These are phyloP conservation scores for Drosophila varians DNA, from an alignment of 1,140 invertebrate species.

Conservation along the genomic window DNA sequence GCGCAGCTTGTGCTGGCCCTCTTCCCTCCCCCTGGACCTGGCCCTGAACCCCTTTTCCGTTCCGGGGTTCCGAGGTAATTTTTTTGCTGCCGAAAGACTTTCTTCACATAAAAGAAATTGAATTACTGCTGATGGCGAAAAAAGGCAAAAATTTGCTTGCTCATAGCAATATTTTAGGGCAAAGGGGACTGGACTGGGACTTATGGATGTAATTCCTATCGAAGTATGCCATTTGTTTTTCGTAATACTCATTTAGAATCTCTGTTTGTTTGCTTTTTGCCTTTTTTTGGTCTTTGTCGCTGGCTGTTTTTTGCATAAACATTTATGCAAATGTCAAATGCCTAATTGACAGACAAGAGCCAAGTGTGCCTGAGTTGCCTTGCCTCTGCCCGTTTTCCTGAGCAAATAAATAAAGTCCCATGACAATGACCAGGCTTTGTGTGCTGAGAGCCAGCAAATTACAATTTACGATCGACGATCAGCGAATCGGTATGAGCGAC, in stretches of 20 bases:
- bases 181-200: not conserved
- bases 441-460: conserved; percentile 15
- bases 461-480: conserved; percentile 49
- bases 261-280: conserved; percentile 29
- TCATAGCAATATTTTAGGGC: conserved; percentile 7
- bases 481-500: conserved; percentile 19
- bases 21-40: conserved; percentile 11
- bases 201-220: conserved; percentile 2
- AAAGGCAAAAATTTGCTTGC: conserved; percentile 20
- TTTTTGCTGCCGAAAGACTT: conserved; percentile 44
- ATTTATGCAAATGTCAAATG: conserved; percentile 62
- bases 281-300: conserved; percentile 13
- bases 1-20: conserved; percentile 31
- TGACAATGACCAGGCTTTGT: conserved; percentile 65
- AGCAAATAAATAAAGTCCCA: conserved; percentile 3
- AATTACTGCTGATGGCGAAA: conserved; percentile 42
- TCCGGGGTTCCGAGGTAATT: too few species aligned
- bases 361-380: conserved; percentile 41
- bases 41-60: not conserved
- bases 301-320: conserved; percentile 46
- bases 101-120: conserved; percentile 50
- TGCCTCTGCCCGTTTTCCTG: not conserved
- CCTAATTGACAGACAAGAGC: conserved; percentile 58
- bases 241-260: conserved; percentile 49
- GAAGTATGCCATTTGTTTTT: conserved; percentile 34